phyloP scores from a whole-genome alignment of 2,113 vertebrate species.

The Morone saxatilis region DNA sequence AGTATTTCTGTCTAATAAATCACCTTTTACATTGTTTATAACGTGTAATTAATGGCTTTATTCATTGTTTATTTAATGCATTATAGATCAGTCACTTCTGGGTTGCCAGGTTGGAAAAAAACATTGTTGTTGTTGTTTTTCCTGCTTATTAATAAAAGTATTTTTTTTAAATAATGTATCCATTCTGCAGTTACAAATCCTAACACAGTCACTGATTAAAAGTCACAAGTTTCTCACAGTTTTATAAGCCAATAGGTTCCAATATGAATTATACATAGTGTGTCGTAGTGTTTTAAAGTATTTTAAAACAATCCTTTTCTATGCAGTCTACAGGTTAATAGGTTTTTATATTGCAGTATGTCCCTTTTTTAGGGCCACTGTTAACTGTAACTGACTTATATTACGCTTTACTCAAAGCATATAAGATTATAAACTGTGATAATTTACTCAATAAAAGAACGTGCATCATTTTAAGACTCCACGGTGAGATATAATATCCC shows the following conservation, averaged over 20 bases:
- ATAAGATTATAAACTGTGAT: slow-evolving; percentile 10
- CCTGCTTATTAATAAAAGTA: no score
- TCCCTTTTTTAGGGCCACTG: background rate
- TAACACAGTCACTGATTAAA: no score
- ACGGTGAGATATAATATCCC: slow-evolving; percentile 17
- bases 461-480: slow-evolving; percentile 1
- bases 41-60: background rate
- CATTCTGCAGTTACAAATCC: no score
- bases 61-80: background rate
- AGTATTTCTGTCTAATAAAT: background rate
- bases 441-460: slow-evolving; percentile 5
- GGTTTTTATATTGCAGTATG: background rate
- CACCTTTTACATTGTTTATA: background rate
- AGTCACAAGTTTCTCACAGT: no score
- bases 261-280: no score
- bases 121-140: no score
- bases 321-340: background rate
- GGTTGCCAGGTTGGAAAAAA: background rate
- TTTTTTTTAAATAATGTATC: no score
- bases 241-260: no score
- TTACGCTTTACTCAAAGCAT: background rate
- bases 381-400: background rate
- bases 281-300: no score
- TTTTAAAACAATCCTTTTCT: background rate
- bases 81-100: background rate